These are phyloP conservation scores for Leptodactylus fallax DNA, from an alignment of 2,797 vertebrate species.

Conservation along the genomic window DNA sequence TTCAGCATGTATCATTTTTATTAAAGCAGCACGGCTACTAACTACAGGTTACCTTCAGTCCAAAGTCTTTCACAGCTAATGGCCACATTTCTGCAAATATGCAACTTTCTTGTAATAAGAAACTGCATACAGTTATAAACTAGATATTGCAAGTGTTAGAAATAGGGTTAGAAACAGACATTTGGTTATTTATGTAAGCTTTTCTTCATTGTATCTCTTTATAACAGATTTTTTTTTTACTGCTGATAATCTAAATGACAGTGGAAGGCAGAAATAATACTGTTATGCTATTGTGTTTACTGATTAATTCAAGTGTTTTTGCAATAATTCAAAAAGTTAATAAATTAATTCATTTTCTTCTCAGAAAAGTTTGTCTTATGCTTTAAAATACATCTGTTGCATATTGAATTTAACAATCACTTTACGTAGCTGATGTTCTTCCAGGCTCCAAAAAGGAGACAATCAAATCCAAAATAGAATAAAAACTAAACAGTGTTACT, in stretches of 20 bases:
- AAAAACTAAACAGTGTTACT: background rate
- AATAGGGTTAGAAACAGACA: no score
- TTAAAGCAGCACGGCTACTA: no score
- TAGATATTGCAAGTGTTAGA: no score
- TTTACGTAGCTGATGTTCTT: background rate
- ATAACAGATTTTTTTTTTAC: background rate
- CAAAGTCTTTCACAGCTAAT: no score
- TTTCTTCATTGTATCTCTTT: background rate
- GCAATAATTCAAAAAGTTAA: background rate
- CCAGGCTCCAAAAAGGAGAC: background rate
- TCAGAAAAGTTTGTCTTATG: background rate
- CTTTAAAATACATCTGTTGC: background rate
- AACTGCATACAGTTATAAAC: no score
- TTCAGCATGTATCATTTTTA: no score
- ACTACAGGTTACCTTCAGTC: no score
- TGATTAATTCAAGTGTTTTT: background rate
- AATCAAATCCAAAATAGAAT: no score
- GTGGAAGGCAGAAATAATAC: no score
- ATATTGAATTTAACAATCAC: background rate
- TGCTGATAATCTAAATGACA: background rate
- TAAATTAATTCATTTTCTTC: background rate
- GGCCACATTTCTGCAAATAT: no score
- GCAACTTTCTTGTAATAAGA: no score
- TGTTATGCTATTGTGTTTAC: background rate
- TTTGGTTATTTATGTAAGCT: no score